Evolutionary conservation across 2,888 invertebrate genomes (phyloP), one percentile per base, ranked within the genome.

Genomic region (Lepidocyrtinus sp.): DNA sequence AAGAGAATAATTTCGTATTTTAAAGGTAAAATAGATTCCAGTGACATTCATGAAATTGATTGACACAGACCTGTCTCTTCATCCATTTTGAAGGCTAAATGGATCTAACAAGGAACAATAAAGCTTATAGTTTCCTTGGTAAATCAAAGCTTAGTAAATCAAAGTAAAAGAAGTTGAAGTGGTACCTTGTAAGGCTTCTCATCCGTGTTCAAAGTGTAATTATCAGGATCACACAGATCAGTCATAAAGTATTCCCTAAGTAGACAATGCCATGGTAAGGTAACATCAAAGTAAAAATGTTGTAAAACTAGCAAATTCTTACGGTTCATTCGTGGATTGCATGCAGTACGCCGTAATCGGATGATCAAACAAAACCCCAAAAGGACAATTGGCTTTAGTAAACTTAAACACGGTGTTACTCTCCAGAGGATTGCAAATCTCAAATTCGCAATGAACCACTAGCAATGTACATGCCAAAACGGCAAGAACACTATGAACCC

Each of bases 351-450:
- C 67, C 0, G 25, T 24, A 5, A 78, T 50, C 3, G 83, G 85
- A 2, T 74, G 62, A 7, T 62, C 64, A 36, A 85, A 84, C 0
- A 85, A 67, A 24, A 85, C 81, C 12, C 85, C 85, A 69, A 46
- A 77, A 3, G 85, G 85, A 27, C 85, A 85, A 22, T 82, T 77
- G 5, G 17, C 63, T 2, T 21, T n/a, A 1, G 67, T 67, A 27
- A 82, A n/a, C n/a, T n/a, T n/a, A n/a, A n/a, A n/a, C n/a, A n/a
- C n/a, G n/a, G n/a, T n/a, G n/a, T n/a, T n/a, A n/a, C n/a, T n/a
- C n/a, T n/a, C n/a, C n/a, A n/a, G n/a, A n/a, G n/a, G n/a, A n/a
- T n/a, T n/a, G n/a, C n/a, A n/a, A n/a, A n/a, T n/a, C n/a, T n/a
- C n/a, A n/a, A n/a, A n/a, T n/a, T n/a, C n/a, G n/a, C n/a, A n/a